phyloP scores from a whole-genome alignment of 30 jellyfish, hydroid and myxozoan species.

The Cassiopea xamachana region DNA sequence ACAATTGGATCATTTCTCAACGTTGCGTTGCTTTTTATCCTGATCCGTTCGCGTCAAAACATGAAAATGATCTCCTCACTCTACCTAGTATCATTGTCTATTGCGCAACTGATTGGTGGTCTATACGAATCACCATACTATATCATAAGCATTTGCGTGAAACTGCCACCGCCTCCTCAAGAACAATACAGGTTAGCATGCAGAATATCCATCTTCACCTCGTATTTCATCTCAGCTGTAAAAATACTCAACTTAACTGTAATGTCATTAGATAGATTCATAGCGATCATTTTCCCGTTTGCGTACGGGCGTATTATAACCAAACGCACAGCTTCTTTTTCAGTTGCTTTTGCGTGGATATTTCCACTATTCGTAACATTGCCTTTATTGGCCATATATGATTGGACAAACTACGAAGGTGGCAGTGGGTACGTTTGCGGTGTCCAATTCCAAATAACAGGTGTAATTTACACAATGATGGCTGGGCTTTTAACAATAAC shows the following conservation, averaged over 20 bases:
- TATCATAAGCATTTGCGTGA: constrained; percentile 31
- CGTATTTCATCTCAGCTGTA: constrained; percentile 22
- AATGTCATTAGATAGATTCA: constrained; percentile 44
- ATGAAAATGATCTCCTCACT: constrained; percentile 15
- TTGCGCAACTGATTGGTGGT: constrained; percentile 34
- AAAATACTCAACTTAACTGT: constrained; percentile 5
- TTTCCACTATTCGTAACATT: background rate
- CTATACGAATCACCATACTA: constrained; percentile 53
- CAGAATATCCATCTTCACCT: constrained; percentile 29
- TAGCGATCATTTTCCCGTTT: constrained; percentile 43
- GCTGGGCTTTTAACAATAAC: background rate
- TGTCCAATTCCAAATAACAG: background rate
- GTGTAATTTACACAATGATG: background rate
- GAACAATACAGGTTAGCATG: constrained; percentile 15
- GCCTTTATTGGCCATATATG: constrained; percentile 4
- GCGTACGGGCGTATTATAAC: constrained; percentile 19
- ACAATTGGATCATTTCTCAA: constrained; percentile 31
- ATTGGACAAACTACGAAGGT: constrained; percentile 46
- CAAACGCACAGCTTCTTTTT: background rate
- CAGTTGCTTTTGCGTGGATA: constrained; percentile 1
- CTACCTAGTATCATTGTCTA: constrained; percentile 23
- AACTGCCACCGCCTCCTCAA: constrained; percentile 53
- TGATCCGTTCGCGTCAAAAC: constrained; percentile 20
- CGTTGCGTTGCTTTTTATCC: constrained; percentile 11
- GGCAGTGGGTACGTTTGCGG: constrained; percentile 52